Evolutionary conservation across 2,888 invertebrate genomes (phyloP), one percentile per base, ranked within the genome.

Genomic region (Muscina levida): DNA sequence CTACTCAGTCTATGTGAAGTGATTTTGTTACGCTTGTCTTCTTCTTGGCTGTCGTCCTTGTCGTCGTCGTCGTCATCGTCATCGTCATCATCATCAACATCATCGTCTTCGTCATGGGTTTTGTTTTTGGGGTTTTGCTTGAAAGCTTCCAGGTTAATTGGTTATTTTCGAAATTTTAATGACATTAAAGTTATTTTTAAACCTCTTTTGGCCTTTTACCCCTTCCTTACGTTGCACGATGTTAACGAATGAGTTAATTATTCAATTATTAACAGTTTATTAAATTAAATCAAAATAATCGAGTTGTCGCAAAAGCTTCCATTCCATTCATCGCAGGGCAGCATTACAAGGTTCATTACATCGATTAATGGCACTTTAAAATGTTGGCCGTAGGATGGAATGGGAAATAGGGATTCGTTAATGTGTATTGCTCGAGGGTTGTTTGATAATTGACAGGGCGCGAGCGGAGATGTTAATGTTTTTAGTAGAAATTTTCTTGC

Each of bases 1-100:
- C 31, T 31, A 31, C 31, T 31, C 31, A 8, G n/a, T 76, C 72
- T 73, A 77, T 80, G 70, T 73, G 76, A 80, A 76, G 66, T 80
- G 51, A 77, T 80, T 80, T 77, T 77, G 72, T 70, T 77, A 77
- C 59, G 31, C 77, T 53, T 80, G 79, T 75, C 72, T 75, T 79
- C n/a, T n/a, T 31, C 31, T 31, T 31, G 31, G 31, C 3, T 31
- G 31, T 3, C 31, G 8, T 31, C 75, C 75, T 75, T 75, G 79
- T 71, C 75, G 71, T 79, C 75, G 31, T 53, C 68, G 72, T 79
- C 24, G 31, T 15, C 46, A 39, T 31, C 17, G 42, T 37, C 44
- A n/a, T n/a, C 44, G 44, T 44, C n/a, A 22, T 53, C 53, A 24
- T 22, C 48, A 4, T 4, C 44, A 4, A n/a, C 48, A 17, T 48